Conservation (phyloP, 2,888 invertebrate species). For the Scrobipalpa atriplicella region DNA sequence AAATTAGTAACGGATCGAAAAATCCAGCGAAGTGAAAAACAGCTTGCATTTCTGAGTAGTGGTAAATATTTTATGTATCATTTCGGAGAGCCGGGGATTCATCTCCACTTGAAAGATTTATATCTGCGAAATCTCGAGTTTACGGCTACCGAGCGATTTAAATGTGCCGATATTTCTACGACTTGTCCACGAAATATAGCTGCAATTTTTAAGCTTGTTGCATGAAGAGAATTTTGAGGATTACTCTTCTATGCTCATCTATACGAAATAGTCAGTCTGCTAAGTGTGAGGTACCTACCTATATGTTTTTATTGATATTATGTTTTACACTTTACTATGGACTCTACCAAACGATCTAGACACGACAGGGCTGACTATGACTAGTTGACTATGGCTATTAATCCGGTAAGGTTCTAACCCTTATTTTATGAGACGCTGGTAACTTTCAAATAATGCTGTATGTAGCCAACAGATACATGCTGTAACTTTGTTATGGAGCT, state of each 20-base stretch:
- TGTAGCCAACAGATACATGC: no score
- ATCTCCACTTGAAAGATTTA: slow-evolving; percentile 78
- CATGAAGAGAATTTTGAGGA: slow-evolving; percentile 15
- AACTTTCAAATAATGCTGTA: no score
- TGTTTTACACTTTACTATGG: no score
- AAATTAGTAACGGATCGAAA: slow-evolving; percentile 46
- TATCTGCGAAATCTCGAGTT: slow-evolving; percentile 72
- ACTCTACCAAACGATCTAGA: no score
- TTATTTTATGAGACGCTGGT: no score
- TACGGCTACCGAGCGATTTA: slow-evolving; percentile 59
- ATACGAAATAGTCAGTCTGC: not conserved
- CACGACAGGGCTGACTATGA: no score
- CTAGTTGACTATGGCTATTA: no score
- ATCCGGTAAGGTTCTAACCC: no score
- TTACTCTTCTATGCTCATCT: not conserved
- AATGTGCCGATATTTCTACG: slow-evolving; percentile 54
- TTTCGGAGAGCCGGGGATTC: slow-evolving; percentile 73
- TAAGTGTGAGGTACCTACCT: no score
- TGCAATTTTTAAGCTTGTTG: slow-evolving; percentile 24
- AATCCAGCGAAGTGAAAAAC: slow-evolving; percentile 61
- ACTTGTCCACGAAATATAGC: slow-evolving; percentile 26
- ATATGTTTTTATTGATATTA: no score
- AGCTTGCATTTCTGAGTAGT: slow-evolving; percentile 70
- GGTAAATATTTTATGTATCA: slow-evolving; percentile 79
- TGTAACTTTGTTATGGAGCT: no score